Base-by-base conservation (phyloP, 1,140 invertebrate genomes). In the Neotoxoptera formosana region DNA sequence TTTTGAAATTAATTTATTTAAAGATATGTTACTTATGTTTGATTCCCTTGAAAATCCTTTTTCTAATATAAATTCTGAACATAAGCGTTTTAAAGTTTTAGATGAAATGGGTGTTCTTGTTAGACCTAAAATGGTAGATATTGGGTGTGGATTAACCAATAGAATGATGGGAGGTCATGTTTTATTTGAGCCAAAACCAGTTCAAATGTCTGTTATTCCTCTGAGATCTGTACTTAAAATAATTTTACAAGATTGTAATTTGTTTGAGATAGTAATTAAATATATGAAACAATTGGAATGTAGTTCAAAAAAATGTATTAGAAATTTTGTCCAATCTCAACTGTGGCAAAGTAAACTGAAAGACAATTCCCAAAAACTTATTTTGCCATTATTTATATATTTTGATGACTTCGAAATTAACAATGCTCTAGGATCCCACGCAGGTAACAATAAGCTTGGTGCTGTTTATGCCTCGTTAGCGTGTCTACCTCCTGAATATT, bases 381-480 rank as follows among this genome's bases (percentile, higher is more conserved):
- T 86, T 23, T 51, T 93, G 11, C 92, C 92, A 34, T 30, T 88
- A 45, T 93, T 41, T 51, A 20, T 93, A n/a, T 93, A 86, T 93
- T 76, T 84, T 51, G 92, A 93, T 51, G 92, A 76, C 81, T 93
- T 93, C 48, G 83, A 93, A 84, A 84, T 47, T 25, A 86, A 53
- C 20, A 87, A 93, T 93, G 81, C 93, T 45, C 56, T 93, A 67
- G 23, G n/a, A n/a, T n/a, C n/a, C n/a, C n/a, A n/a, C n/a, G n/a
- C n/a, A n/a, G n/a, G n/a, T n/a, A n/a, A n/a, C n/a, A n/a, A n/a
- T n/a, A n/a, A n/a, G n/a, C n/a, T n/a, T n/a, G n/a, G n/a, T n/a
- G n/a, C n/a, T n/a, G n/a, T n/a, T n/a, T n/a, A n/a, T n/a, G n/a
- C n/a, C n/a, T n/a, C n/a, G n/a, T n/a, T n/a, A n/a, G n/a, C n/a